A percentile compares a stretch with the other conserved stretches of the same genome.
Conservation (phyloP, 2,888 invertebrate species). For the Malacosoma neustria region DNA sequence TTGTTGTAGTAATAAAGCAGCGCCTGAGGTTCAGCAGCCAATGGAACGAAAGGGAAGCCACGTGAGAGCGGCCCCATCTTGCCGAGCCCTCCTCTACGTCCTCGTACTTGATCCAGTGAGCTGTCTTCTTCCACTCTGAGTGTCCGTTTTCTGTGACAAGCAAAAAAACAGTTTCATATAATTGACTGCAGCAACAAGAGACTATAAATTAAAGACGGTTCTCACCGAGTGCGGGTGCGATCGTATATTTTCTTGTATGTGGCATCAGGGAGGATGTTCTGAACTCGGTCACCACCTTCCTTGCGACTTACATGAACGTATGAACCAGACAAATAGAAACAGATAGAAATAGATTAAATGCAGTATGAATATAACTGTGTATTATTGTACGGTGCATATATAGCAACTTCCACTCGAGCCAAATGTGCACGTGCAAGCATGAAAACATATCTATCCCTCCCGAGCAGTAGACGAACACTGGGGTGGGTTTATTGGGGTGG, state of each 20-base stretch:
- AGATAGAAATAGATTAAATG: not conserved
- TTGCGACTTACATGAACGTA: conserved; percentile 77
- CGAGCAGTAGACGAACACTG: too few species aligned
- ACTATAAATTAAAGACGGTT: too few species aligned
- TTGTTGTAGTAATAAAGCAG: conserved; percentile 91
- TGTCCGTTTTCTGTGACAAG: conserved; percentile 72
- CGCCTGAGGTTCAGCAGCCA: conserved; percentile 91
- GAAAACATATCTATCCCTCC: too few species aligned
- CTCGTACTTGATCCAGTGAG: conserved; percentile 98
- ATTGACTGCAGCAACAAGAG: not conserved
- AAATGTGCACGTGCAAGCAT: too few species aligned
- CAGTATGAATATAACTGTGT: conserved; percentile 5
- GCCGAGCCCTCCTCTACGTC: conserved; percentile 95
- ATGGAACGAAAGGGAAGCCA: conserved; percentile 95
- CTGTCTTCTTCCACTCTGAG: conserved; percentile 95
- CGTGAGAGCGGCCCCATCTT: conserved; percentile 96
- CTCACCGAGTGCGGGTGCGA: conserved; percentile 91
- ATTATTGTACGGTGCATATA: conserved; percentile 13
- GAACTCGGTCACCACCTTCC: conserved; percentile 70
- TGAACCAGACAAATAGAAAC: conserved; percentile 35
- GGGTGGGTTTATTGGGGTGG: too few species aligned
- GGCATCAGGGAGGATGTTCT: conserved; percentile 62
- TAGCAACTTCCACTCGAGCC: too few species aligned
- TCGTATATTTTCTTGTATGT: conserved; percentile 84
- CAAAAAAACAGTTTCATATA: conserved; percentile 32